phyloP scores from a whole-genome alignment of 2,113 vertebrate genomes.

The Notarius quadriscutis region DNA sequence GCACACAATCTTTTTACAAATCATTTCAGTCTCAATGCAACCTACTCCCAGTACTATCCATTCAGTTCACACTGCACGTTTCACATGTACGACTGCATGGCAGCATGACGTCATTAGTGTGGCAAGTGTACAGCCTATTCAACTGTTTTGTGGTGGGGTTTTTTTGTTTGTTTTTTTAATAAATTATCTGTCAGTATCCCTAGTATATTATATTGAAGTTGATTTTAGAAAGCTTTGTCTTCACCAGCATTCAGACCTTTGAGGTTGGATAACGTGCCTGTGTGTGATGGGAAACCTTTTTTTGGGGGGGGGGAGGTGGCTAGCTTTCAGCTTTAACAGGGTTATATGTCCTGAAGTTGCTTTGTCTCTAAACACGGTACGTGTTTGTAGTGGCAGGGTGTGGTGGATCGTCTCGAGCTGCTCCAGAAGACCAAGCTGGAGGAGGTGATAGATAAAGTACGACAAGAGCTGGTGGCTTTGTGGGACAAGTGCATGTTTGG shows the following conservation, averaged over 20 bases:
- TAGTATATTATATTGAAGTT: neutral
- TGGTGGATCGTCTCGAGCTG: conserved; percentile 51
- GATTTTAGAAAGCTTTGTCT: neutral
- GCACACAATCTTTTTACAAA: neutral
- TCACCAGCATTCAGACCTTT: neutral
- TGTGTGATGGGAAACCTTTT: neutral
- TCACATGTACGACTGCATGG: neutral
- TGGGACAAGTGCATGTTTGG: conserved; percentile 61
- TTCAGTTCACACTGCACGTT: neutral
- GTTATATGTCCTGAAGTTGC: neutral
- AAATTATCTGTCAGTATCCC: neutral
- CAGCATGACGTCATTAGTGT: neutral
- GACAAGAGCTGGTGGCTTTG: conserved; percentile 54
- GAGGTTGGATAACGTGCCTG: neutral
- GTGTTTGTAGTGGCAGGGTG: conserved; percentile 51
- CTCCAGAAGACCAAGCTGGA: conserved; percentile 53
- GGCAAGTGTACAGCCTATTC: neutral
- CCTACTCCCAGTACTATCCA: neutral
- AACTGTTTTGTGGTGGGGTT: no score
- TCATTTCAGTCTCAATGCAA: neutral
- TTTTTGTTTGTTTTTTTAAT: neutral
- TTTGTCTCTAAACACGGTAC: neutral
- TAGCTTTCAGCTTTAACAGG: neutral
- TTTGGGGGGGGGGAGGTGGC: neutral
- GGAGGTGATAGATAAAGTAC: conserved; percentile 56